Evolutionary conservation across 2,888 invertebrate genomes (phyloP).

Genomic region (Autographa gamma): DNA sequence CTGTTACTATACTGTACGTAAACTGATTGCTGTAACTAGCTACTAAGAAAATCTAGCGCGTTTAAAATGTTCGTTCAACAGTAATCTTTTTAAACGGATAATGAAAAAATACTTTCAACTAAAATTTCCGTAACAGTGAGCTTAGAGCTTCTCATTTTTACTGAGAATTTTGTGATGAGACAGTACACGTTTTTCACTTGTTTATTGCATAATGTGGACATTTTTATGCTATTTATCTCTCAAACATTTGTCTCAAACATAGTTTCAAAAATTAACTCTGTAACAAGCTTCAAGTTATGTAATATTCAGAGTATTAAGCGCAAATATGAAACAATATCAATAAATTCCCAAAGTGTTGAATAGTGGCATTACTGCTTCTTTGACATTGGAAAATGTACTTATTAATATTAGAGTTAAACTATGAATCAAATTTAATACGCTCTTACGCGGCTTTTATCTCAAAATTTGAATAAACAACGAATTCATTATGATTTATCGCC

Average conservation of each 20-base stretch:
- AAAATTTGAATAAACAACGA: constrained; percentile 21
- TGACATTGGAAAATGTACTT: neutral
- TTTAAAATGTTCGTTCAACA: neutral
- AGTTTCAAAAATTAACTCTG: neutral
- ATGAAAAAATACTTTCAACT: constrained; percentile 1
- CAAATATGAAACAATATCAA: too few species aligned
- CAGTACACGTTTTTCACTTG: neutral
- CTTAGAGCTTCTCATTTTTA: neutral
- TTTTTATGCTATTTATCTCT: neutral
- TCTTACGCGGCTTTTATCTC: constrained; percentile 19
- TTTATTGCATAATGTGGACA: neutral
- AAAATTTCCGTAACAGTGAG: neutral
- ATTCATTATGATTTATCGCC: constrained; percentile 45
- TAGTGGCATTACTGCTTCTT: neutral
- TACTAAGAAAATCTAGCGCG: neutral
- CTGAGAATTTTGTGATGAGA: neutral
- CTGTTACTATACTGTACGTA: constrained; percentile 10
- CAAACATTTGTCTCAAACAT: neutral
- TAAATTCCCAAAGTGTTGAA: too few species aligned
- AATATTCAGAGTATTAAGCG: too few species aligned
- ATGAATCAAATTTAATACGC: constrained; percentile 17
- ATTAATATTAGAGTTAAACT: constrained; percentile 15
- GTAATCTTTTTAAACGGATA: constrained; percentile 1
- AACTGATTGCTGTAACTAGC: neutral
- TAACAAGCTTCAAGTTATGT: too few species aligned